Evolutionary conservation across 2,888 invertebrate species (phyloP).

Genomic region (Meta bourneti): DNA sequence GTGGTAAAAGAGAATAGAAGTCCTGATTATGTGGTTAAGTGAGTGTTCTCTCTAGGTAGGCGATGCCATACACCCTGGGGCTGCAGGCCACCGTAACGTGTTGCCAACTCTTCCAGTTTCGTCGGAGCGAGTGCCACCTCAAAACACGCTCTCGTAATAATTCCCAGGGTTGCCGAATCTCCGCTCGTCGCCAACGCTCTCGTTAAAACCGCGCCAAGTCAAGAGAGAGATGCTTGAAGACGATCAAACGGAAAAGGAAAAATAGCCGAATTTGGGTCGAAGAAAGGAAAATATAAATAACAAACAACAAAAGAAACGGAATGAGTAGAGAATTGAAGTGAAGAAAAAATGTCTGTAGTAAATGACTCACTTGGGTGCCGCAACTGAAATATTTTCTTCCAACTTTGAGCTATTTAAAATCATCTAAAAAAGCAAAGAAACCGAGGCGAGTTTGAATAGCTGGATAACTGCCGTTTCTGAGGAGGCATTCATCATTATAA

Average conservation of each 20-base stretch:
- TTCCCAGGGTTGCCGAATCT: conserved; percentile 56
- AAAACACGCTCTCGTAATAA: conserved; percentile 73
- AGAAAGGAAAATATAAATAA: conserved; percentile 36
- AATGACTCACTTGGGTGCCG: conserved; percentile 55
- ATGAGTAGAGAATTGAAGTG: conserved; percentile 46
- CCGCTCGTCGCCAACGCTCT: conserved; percentile 58
- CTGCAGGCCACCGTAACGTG: conserved; percentile 72
- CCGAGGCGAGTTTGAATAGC: conserved; percentile 3
- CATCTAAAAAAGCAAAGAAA: background rate
- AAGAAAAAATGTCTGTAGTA: conserved; percentile 29
- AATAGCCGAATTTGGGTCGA: conserved; percentile 67
- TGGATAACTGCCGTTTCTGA: background rate
- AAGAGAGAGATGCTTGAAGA: background rate
- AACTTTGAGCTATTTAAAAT: conserved; percentile 32
- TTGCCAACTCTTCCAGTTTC: conserved; percentile 73
- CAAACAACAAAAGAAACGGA: conserved; percentile 43
- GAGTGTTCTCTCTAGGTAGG: conserved; percentile 69
- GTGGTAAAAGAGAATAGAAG: conserved; percentile 48
- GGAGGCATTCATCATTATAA: conserved; percentile 23
- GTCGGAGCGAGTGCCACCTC: conserved; percentile 71
- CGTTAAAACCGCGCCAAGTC: conserved; percentile 71
- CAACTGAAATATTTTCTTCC: conserved; percentile 15
- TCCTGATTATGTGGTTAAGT: conserved; percentile 71
- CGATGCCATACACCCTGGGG: conserved; percentile 72
- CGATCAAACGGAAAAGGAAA: conserved; percentile 4